phyloP scores from a whole-genome alignment of 2,888 invertebrate species.

The Caenorhabditis sulstoni region DNA sequence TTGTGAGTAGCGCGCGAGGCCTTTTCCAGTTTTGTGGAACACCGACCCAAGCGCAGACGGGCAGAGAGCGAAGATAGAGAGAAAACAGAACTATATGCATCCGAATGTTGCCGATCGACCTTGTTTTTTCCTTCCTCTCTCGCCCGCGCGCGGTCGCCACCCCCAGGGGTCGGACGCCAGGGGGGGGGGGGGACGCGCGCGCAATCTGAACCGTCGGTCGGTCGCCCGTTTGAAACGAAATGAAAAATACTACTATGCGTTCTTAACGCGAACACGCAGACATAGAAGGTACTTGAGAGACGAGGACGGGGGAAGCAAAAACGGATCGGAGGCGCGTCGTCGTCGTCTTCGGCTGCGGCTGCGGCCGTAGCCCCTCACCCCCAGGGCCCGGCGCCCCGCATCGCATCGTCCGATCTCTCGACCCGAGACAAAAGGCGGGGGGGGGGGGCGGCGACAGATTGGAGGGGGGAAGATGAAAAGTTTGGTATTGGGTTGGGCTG shows the following conservation, averaged over 20 bases:
- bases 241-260: conserved; percentile 45
- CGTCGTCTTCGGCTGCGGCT: background rate
- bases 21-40: conserved; percentile 60
- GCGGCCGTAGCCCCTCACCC: conserved; percentile 46
- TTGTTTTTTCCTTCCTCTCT: conserved; percentile 46
- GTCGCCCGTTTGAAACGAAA: conserved; percentile 14
- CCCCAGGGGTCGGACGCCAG: background rate
- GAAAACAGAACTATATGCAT: conserved; percentile 43
- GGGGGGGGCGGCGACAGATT: background rate
- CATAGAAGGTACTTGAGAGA: conserved; percentile 47
- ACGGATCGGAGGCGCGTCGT: background rate
- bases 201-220: conserved; percentile 45
- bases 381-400: conserved; percentile 44
- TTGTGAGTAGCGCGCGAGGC: conserved; percentile 62
- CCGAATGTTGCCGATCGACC: conserved; percentile 60
- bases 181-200: too few relatives aligned
- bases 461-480: too few relatives aligned
- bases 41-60: conserved; percentile 19
- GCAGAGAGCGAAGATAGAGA: background rate
- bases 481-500: conserved; percentile 41
- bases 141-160: background rate
- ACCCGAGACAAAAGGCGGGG: conserved; percentile 12
- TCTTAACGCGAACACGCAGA: conserved; percentile 52
- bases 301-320: conserved; percentile 19
- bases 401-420: conserved; percentile 38